These are phyloP conservation scores for Dynastes maya DNA, from an alignment of 2,888 invertebrate genomes.

Conservation along the genomic window DNA sequence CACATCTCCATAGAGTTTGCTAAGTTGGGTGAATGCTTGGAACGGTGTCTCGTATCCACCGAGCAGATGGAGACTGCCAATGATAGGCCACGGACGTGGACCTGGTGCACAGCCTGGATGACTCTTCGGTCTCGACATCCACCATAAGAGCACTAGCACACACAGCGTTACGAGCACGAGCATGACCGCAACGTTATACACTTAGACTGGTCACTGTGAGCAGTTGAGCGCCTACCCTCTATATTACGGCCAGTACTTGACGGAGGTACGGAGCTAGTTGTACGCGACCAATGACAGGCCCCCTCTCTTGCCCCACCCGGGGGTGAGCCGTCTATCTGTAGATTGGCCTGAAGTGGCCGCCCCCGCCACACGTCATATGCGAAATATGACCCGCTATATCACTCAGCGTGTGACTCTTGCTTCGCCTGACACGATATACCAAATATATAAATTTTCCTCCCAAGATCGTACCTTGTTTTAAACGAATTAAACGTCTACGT, in stretches of 20 bases:
- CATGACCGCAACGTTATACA: constrained; percentile 65
- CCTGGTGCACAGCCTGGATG: constrained; percentile 74
- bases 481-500: too few species aligned
- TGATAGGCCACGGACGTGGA: constrained; percentile 78
- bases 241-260: constrained; percentile 60
- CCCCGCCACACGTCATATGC: constrained; percentile 58
- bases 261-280: constrained; percentile 59
- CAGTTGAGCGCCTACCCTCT: constrained; percentile 68
- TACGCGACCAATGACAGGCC: constrained; percentile 65
- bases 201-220: constrained; percentile 66
- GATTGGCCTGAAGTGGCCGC: constrained; percentile 64
- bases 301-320: constrained; percentile 66
- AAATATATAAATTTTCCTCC: background rate
- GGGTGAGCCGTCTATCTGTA: constrained; percentile 65
- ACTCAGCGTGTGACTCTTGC: constrained; percentile 49
- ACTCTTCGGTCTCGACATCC: constrained; percentile 59
- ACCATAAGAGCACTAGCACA: constrained; percentile 66
- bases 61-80: constrained; percentile 82
- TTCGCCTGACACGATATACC: constrained; percentile 14
- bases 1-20: constrained; percentile 81
- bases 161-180: constrained; percentile 66
- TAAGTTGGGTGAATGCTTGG: constrained; percentile 80
- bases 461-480: too few species aligned
- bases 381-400: constrained; percentile 54
- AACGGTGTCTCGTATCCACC: constrained; percentile 79